These are phyloP conservation scores for Ochropleura plecta DNA, from an alignment of 2,888 invertebrate genomes.

Conservation along the genomic window DNA sequence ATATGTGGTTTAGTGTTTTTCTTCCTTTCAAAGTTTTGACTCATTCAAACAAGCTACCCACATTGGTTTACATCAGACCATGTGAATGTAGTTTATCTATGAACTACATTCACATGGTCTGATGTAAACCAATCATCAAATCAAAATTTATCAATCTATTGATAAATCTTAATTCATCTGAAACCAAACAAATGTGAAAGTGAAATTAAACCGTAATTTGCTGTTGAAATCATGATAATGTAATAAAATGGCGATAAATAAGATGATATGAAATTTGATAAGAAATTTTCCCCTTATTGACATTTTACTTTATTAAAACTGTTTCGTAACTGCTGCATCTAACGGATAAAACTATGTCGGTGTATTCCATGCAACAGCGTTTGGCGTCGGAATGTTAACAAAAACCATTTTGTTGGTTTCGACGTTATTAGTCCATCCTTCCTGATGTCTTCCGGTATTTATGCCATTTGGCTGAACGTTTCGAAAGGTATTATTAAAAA, in stretches of 20 bases:
- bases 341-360: slow-evolving; percentile 34
- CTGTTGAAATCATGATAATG: slow-evolving; percentile 6
- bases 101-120: no score
- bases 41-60: slow-evolving; percentile 3
- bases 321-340: slow-evolving; percentile 1
- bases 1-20: slow-evolving; percentile 3
- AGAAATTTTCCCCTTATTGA: not conserved
- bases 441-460: slow-evolving; percentile 67
- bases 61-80: not conserved
- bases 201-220: not conserved
- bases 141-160: no score
- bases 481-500: slow-evolving; percentile 20
- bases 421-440: slow-evolving; percentile 65
- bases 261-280: no score
- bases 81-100: not conserved
- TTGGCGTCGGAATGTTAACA: slow-evolving; percentile 62
- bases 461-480: slow-evolving; percentile 55
- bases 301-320: not conserved
- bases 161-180: not conserved
- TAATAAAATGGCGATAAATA: not conserved
- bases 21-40: slow-evolving; percentile 23
- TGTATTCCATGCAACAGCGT: slow-evolving; percentile 56
- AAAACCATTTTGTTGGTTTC: slow-evolving; percentile 62
- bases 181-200: not conserved
- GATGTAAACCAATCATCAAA: no score